Percentiles rank a stretch among this genome's conserved stretches.
Conservation (phyloP, 2,113 vertebrate genomes). For the Panthera leo region DNA sequence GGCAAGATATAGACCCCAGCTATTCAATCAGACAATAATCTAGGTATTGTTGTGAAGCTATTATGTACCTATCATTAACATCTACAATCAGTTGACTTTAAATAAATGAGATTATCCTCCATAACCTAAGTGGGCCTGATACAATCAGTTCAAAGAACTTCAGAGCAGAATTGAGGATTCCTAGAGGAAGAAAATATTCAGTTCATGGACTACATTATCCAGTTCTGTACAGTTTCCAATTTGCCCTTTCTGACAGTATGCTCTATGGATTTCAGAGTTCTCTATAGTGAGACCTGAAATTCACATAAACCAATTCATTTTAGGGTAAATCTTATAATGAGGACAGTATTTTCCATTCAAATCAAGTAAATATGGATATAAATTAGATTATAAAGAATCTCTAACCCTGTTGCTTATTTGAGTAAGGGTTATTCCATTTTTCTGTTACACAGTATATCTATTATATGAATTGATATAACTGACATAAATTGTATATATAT, state of each 20-base stretch:
- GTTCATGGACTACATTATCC: not conserved
- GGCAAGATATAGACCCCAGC: not conserved
- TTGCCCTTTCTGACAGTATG: not conserved
- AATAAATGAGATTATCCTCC: not conserved
- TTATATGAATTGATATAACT: not conserved
- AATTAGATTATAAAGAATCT: not conserved
- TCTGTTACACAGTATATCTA: not conserved
- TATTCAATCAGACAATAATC: not conserved
- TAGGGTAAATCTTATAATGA: slow-evolving; percentile 6
- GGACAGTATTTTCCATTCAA: not conserved
- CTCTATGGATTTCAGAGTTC: not conserved
- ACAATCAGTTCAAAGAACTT: not conserved
- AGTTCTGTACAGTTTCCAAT: not conserved
- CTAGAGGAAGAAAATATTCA: not conserved
- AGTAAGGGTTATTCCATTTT: not conserved
- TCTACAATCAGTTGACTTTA: not conserved
- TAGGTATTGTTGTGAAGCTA: not conserved
- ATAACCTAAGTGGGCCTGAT: not conserved
- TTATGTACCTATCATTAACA: not conserved
- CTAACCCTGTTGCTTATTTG: not conserved
- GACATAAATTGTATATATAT: not conserved
- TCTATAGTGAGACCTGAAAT: not conserved
- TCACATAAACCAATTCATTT: not conserved
- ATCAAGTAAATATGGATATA: not conserved
- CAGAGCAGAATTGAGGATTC: not conserved